Evolutionary conservation across 2,888 invertebrate species (phyloP), one percentile per base, ranked within the genome.

Genomic region (Archips xylosteana): DNA sequence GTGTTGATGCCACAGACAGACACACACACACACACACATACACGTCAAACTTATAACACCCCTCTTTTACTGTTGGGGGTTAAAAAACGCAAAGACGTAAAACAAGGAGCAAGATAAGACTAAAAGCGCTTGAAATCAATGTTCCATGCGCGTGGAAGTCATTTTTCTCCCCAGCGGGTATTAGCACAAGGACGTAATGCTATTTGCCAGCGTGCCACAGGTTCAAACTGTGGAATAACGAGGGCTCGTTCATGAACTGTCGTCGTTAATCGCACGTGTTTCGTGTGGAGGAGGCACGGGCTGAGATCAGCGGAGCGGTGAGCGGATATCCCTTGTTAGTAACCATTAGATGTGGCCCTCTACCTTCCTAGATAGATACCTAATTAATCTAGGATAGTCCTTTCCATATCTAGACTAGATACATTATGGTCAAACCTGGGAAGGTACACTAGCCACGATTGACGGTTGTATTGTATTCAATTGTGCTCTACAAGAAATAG

Each of bases 231-330:
- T 69, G 61, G 61, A 69, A 61, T 69, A 69, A 69, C 61, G 69
- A 51, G 49, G 61, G 60, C 69, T 47, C 69, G 69, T 69, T 69
- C 69, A 69, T 69, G 69, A 69, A 69, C 69, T 69, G 69, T 61
- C 69, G 49, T 69, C 69, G 69, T 69, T 69, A 47, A 61, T 69
- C 69, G 69, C 69, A 69, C 69, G 61, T 69, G 69, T 60, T 61
- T 61, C 61, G 47, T 15, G 32, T 23, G 57, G 10, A 2, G 13
- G 0, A 13, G 23, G 1, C 3, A 61, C 9, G 69, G 8, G 12
- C 61, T 39, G 49, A 61, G 49, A 51, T n/a, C 0, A 15, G 69
- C 60, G 69, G 69, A 61, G 69, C 69, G 61, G 36, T 2, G 9
- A 69, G 69, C 60, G 69, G 49, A 2, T 39, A 23, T 39, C 2